Evolutionary conservation across 2,113 vertebrate species (phyloP).

Genomic region (Synodontis membranacea): DNA sequence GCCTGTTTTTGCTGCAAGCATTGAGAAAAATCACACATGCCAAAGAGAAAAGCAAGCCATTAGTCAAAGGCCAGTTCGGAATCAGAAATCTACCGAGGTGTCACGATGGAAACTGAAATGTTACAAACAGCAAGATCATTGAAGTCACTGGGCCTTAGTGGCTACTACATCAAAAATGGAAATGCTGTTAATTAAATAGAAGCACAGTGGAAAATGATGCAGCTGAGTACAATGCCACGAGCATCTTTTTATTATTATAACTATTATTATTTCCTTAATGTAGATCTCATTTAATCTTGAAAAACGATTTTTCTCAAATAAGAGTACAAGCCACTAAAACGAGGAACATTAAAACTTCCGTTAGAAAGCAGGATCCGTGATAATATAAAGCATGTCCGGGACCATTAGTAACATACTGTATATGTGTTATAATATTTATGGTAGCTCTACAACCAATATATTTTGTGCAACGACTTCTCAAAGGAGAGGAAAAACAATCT

Average conservation of each 20-base stretch:
- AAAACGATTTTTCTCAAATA: not conserved
- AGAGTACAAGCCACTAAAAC: not conserved
- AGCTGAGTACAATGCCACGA: not conserved
- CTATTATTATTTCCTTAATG: not conserved
- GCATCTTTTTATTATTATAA: not conserved
- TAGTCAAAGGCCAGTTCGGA: slow-evolving; percentile 35
- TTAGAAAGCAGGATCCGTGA: not conserved
- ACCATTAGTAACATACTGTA: not conserved
- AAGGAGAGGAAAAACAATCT: not conserved
- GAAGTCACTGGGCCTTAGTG: not conserved
- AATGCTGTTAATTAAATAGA: not conserved
- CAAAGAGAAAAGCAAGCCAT: slow-evolving; percentile 42
- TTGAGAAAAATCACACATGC: slow-evolving; percentile 45
- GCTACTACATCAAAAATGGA: not conserved
- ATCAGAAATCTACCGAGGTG: not conserved
- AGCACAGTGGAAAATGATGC: not conserved
- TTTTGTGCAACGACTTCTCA: not conserved
- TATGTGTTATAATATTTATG: no score
- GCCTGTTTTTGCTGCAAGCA: slow-evolving; percentile 21
- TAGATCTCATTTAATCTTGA: not conserved
- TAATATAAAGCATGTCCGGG: not conserved
- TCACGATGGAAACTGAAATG: not conserved
- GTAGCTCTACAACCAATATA: not conserved
- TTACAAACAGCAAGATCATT: no score
- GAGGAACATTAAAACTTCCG: not conserved